Evolutionary conservation across 2,888 invertebrate genomes (phyloP).

Genomic region (Cyaniris semiargus): DNA sequence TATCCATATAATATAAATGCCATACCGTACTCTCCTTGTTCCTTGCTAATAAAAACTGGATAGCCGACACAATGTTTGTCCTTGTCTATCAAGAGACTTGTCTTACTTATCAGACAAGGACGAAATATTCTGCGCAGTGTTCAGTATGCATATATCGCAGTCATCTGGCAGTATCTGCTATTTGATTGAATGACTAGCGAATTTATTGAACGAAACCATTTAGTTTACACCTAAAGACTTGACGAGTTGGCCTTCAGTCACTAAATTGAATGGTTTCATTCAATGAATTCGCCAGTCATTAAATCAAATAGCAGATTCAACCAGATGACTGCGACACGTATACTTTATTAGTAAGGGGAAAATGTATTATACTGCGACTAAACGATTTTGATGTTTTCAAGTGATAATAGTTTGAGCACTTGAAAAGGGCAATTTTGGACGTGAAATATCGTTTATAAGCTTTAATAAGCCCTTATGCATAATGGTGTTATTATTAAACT

Average conservation of each 20-base stretch:
- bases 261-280: too few relatives aligned
- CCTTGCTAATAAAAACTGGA: neutral
- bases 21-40: constrained; percentile 6
- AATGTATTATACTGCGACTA: constrained; percentile 21
- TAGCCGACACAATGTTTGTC: neutral
- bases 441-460: neutral
- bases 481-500: constrained; percentile 1
- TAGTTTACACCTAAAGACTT: too few relatives aligned
- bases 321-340: too few relatives aligned
- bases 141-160: too few relatives aligned
- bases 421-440: neutral
- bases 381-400: neutral
- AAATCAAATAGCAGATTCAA: too few relatives aligned
- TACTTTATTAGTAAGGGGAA: neutral
- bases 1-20: neutral
- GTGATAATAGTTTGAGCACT: neutral
- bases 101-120: neutral
- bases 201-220: too few relatives aligned
- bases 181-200: too few relatives aligned
- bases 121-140: too few relatives aligned
- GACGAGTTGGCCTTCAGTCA: too few relatives aligned
- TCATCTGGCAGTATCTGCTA: too few relatives aligned
- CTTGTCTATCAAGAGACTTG: neutral
- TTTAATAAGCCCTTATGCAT: constrained; percentile 19
- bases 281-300: too few relatives aligned